These are phyloP conservation scores for Formica aserva DNA, from an alignment of 2,888 invertebrate genomes.

Conservation along the genomic window DNA sequence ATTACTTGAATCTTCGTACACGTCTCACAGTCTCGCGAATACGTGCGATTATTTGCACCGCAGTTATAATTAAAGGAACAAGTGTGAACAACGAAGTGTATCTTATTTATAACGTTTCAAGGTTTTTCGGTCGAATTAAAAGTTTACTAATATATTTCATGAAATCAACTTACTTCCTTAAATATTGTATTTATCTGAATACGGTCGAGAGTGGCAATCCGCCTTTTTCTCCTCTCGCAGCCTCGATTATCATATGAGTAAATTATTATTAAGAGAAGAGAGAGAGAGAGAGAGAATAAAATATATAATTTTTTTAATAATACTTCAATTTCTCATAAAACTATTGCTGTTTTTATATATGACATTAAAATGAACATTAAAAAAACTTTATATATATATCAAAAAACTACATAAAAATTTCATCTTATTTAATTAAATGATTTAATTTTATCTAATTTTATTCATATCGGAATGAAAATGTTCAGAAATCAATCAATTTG, in stretches of 20 bases:
- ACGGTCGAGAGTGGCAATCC: neutral
- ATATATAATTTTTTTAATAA: constrained; percentile 36
- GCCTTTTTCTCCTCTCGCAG: constrained; percentile 31
- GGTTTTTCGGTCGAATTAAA: neutral
- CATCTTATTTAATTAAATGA: neutral
- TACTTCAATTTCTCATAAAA: constrained; percentile 14
- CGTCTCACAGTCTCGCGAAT: neutral
- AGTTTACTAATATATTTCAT: constrained; percentile 31
- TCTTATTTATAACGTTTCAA: constrained; percentile 19
- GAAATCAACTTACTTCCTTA: constrained; percentile 26
- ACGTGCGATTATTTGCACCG: constrained; percentile 8
- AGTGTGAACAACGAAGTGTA: constrained; percentile 12
- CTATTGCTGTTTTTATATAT: constrained; percentile 22
- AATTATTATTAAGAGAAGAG: constrained; percentile 20
- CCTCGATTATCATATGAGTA: constrained; percentile 41
- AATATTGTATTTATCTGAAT: constrained; percentile 27
- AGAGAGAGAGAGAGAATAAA: neutral
- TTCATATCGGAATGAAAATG: neutral
- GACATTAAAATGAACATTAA: neutral
- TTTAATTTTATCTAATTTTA: neutral
- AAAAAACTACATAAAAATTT: neutral
- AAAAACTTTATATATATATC: neutral
- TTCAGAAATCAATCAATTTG: neutral
- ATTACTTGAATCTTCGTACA: constrained; percentile 28
- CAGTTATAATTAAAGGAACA: constrained; percentile 3